Evolutionary conservation across 2,888 invertebrate species (phyloP).

Genomic region (Limulus polyphemus): DNA sequence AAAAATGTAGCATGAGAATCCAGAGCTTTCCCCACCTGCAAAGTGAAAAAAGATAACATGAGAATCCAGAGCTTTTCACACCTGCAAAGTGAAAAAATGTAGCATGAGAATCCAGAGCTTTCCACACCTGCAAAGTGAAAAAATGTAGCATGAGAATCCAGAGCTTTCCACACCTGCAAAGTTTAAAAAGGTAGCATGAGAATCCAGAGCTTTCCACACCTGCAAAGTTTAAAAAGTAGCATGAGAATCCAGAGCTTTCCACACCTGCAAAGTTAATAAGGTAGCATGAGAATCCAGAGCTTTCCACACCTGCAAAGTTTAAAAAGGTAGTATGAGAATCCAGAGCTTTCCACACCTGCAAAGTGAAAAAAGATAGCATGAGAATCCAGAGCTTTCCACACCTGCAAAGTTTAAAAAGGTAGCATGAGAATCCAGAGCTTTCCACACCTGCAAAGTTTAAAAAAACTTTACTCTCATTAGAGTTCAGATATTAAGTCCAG

Average conservation of each 20-base stretch:
- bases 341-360: slow-evolving; percentile 89
- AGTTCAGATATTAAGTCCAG: no score
- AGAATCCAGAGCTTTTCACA: slow-evolving; percentile 93
- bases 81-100: slow-evolving; percentile 48
- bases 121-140: slow-evolving; percentile 77
- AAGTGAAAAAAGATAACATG: slow-evolving; percentile 59
- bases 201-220: slow-evolving; percentile 90
- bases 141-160: slow-evolving; percentile 82
- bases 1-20: slow-evolving; percentile 73
- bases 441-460: slow-evolving; percentile 59
- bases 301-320: slow-evolving; percentile 68
- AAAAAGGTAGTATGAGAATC: slow-evolving; percentile 71
- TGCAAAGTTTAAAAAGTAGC: slow-evolving; percentile 31
- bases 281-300: no score
- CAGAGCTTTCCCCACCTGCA: slow-evolving; percentile 85
- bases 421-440: slow-evolving; percentile 75
- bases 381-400: slow-evolving; percentile 90
- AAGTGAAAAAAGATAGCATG: slow-evolving; percentile 69
- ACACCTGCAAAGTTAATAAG: slow-evolving; percentile 53
- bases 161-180: slow-evolving; percentile 93
- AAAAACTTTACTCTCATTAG: not conserved
- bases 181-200: slow-evolving; percentile 73
- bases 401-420: slow-evolving; percentile 54
- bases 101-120: slow-evolving; percentile 91
- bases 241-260: slow-evolving; percentile 82